phyloP scores from a whole-genome alignment of 2,797 vertebrate species.

The Epinephelus malabaricus region DNA sequence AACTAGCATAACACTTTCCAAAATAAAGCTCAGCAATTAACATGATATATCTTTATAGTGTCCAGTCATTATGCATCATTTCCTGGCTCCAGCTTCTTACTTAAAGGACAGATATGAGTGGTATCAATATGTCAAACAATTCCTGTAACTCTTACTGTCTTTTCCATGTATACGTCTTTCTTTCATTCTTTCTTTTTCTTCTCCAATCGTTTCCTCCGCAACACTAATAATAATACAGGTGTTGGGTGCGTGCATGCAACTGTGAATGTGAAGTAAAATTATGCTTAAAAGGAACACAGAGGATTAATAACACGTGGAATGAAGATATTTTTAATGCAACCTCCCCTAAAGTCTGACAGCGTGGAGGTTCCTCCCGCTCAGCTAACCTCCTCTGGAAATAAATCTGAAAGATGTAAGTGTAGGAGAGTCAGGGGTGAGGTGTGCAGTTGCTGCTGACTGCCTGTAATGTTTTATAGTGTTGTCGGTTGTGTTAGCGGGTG shows the following conservation, averaged over 20 bases:
- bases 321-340: not conserved
- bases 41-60: too few species aligned
- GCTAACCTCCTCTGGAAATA: not conserved
- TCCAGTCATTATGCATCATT: not conserved
- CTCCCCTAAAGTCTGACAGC: not conserved
- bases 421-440: slow-evolving; percentile 32
- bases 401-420: slow-evolving; percentile 42
- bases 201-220: not conserved
- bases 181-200: not conserved
- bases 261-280: not conserved
- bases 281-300: not conserved
- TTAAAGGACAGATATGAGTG: not conserved
- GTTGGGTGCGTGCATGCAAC: not conserved
- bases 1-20: too few species aligned
- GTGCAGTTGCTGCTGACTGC: slow-evolving; percentile 49
- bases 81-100: not conserved
- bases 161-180: not conserved
- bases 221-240: not conserved
- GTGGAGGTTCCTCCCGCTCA: not conserved
- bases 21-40: too few species aligned
- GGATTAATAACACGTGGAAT: not conserved
- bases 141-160: not conserved
- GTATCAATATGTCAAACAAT: not conserved
- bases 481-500: slow-evolving; percentile 19
- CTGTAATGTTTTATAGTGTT: slow-evolving; percentile 56